Evolutionary conservation across 2,797 vertebrate genomes (phyloP), one percentile per base, ranked within the genome.

Genomic region (Muscicapa comitata): DNA sequence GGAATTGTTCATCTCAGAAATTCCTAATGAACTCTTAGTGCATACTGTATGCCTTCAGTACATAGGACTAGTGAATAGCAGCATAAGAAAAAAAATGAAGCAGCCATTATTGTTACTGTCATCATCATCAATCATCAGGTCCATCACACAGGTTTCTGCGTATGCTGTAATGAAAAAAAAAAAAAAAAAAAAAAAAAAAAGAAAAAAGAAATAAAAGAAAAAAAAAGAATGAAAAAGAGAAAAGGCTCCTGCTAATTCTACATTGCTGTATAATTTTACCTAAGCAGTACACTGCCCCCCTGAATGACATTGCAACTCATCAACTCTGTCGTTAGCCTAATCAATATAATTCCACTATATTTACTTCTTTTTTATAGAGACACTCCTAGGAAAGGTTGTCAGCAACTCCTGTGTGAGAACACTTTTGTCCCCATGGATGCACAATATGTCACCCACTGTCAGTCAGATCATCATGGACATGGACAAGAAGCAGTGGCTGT

Each of bases 61-160:
- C 26, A 53, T 8, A 79, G 43, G 31, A 31, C 42, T 95, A 67
- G 45, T 95, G 85, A 97, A 86, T 71, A 71, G 47, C 62, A 95
- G 31, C 16, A 42, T n/a, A 61, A 77, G 38, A 85, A 95, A 94
- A 96, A 95, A 96, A 95, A 93, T 77, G 72, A 92, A 94, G 77
- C 73, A 91, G 11, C 57, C 66, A 90, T 97, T 95, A 87, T 93
- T 62, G 78, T 95, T 93, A 70, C 20, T 87, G 53, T 88, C 73
- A 90, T 91, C 83, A 85, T 76, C 80, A 75, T 77, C 87, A 76
- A 77, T 96, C 73, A 96, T 91, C 93, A 97, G 26, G 20, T 92
- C 50, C 35, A 45, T 73, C 93, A 97, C 76, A 88, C 45, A 86
- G 54, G 24, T 94, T 89, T 96, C 57, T 86, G 59, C 26, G 5